phyloP scores from a whole-genome alignment of 2,797 vertebrate species.

The Myotis myotis region DNA sequence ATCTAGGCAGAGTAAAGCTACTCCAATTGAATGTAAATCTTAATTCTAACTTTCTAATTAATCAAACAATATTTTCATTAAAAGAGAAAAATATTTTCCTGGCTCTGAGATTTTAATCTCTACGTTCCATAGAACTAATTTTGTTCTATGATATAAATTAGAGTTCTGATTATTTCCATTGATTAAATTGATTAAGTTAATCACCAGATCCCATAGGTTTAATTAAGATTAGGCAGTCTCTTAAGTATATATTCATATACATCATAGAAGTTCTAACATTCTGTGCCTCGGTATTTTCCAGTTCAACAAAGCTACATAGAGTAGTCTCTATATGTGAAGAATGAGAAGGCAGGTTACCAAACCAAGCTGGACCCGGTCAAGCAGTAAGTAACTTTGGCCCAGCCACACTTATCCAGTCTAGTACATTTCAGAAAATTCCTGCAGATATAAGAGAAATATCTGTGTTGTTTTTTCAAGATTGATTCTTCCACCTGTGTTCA shows the following conservation, averaged over 20 bases:
- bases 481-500: neutral
- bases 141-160: slow-evolving; percentile 53
- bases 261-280: neutral
- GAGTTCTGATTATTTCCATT: slow-evolving; percentile 65
- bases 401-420: accelerated
- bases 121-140: slow-evolving; percentile 54
- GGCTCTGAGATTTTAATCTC: slow-evolving; percentile 41
- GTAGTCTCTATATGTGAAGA: neutral
- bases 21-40: neutral
- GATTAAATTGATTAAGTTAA: slow-evolving; percentile 60
- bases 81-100: slow-evolving; percentile 65
- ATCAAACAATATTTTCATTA: slow-evolving; percentile 59
- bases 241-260: neutral
- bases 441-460: neutral
- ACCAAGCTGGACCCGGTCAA: neutral
- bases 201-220: slow-evolving; percentile 45
- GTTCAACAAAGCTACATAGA: neutral
- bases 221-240: slow-evolving; percentile 39
- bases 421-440: neutral
- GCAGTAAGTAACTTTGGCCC: neutral
- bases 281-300: neutral
- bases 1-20: neutral
- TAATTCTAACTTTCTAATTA: slow-evolving; percentile 30
- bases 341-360: neutral
- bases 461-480: neutral